A percentile compares a stretch with the other conserved stretches of the same genome.
Conservation (phyloP, 2,888 invertebrate species). For the Stenurella melanura region DNA sequence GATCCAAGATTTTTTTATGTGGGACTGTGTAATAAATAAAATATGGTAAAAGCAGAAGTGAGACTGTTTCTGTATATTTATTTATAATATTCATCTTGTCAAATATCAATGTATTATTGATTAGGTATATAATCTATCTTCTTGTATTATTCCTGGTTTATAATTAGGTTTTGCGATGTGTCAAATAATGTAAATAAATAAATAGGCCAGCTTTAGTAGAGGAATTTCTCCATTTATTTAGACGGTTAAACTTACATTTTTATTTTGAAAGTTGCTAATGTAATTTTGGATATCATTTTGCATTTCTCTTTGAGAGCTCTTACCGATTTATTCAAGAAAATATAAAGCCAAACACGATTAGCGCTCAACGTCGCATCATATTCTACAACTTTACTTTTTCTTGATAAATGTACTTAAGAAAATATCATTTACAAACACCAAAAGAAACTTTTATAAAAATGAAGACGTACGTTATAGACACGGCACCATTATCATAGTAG, state of each 20-base stretch:
- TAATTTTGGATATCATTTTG: conserved; percentile 8
- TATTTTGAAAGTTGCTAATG: conserved; percentile 6
- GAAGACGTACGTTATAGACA: conserved; percentile 27
- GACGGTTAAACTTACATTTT: background rate
- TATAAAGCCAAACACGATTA: conserved; percentile 22
- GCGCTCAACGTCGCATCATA: conserved; percentile 10
- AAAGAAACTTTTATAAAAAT: conserved; percentile 36
- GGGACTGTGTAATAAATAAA: too few species aligned
- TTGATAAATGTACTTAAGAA: conserved; percentile 30
- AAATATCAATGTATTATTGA: too few species aligned
- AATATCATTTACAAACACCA: conserved; percentile 27
- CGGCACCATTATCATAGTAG: conserved; percentile 22
- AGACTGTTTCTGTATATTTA: too few species aligned
- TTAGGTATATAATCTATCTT: too few species aligned
- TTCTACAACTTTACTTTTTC: conserved; percentile 13
- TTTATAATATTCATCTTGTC: too few species aligned
- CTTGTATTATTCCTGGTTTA: too few species aligned
- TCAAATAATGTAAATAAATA: too few species aligned
- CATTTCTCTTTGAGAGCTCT: conserved; percentile 13
- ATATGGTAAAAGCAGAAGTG: too few species aligned
- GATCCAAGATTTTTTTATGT: too few species aligned
- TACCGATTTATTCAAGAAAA: conserved; percentile 14
- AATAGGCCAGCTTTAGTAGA: too few species aligned
- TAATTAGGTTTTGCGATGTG: too few species aligned
- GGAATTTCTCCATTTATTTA: background rate